Base-by-base conservation (phyloP, 2,888 invertebrate species). In the Latrodectus elegans region DNA sequence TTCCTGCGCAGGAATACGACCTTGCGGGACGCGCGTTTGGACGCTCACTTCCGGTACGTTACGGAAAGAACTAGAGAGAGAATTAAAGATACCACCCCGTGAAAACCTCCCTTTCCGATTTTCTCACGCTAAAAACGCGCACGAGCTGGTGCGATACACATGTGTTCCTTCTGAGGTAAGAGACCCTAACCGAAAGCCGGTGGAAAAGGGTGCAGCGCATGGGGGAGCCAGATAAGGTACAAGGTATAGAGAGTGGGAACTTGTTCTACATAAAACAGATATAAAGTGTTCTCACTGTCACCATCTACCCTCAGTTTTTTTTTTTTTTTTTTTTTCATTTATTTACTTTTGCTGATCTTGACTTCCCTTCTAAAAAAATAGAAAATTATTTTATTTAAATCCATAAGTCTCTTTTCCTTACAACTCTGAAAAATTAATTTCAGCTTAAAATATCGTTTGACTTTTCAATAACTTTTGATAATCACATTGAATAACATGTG, bases 31-130 rank as follows among this genome's bases (percentile, higher is more conserved):
- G 70, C 38, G 52, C 72, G 72, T 49, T 49, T 12, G 70, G 26
- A 38, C 79, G 38, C 17, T 65, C 65, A 73, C 73, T 81, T 81
- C 81, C 81, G 72, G 81, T 73, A 72, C 80, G 64, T 73, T 53
- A 73, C 73, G 72, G 72, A 51, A 60, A 15, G 70, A 22, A 70
- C 26, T 22, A 14, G 70, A 38, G 38, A 38, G 15, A 49, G 72
- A 72, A 38, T 72, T 72, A 68, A 26, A 68, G 67, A 17, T 22
- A 17, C 22, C 67, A 12, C 67, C 67, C 22, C 67, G 8, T 67
- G 38, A 38, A 38, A 38, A 14, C 1, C 26, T 51, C 68, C 17
- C 26, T 17, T 60, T 76, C 65, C 17, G 17, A 76, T 74, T 74
- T 74, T 74, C 73, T 74, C 73, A 79, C 79, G 79, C 60, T 49